These are phyloP conservation scores for Hypothenemus hampei DNA, from an alignment of 1,140 invertebrate genomes.

Conservation along the genomic window DNA sequence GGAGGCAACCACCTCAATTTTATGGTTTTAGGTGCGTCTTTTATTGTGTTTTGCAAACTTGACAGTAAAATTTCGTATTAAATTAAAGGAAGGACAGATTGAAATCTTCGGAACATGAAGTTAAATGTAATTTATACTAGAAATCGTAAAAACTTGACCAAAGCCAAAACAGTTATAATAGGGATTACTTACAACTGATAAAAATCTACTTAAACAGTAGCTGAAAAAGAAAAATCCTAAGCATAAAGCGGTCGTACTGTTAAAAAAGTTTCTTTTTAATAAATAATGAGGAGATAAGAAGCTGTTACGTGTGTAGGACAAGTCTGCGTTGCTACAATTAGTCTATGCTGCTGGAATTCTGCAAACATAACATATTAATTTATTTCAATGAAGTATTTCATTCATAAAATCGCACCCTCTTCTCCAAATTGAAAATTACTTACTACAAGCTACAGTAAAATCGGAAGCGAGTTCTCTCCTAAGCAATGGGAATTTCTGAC, in stretches of 20 bases:
- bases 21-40: too few species aligned
- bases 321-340: slow-evolving; percentile 44
- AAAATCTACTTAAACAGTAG: slow-evolving; percentile 24
- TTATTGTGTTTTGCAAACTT: too few species aligned
- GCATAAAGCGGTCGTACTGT: slow-evolving; percentile 29
- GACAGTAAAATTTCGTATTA: too few species aligned
- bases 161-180: slow-evolving; percentile 3
- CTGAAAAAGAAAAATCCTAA: slow-evolving; percentile 23
- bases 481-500: neutral
- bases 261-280: neutral
- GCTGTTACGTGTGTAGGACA: slow-evolving; percentile 40
- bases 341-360: slow-evolving; percentile 43
- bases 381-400: too few species aligned
- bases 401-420: too few species aligned
- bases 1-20: too few species aligned
- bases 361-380: slow-evolving; percentile 44
- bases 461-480: neutral
- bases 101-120: too few species aligned
- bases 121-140: too few species aligned
- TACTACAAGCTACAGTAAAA: slow-evolving; percentile 21
- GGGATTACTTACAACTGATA: slow-evolving; percentile 33
- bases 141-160: too few species aligned
- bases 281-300: slow-evolving; percentile 29
- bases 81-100: too few species aligned
- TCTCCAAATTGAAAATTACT: too few species aligned